Base-by-base conservation (phyloP, 2,888 invertebrate species). In the Pristionchus mayeri region DNA sequence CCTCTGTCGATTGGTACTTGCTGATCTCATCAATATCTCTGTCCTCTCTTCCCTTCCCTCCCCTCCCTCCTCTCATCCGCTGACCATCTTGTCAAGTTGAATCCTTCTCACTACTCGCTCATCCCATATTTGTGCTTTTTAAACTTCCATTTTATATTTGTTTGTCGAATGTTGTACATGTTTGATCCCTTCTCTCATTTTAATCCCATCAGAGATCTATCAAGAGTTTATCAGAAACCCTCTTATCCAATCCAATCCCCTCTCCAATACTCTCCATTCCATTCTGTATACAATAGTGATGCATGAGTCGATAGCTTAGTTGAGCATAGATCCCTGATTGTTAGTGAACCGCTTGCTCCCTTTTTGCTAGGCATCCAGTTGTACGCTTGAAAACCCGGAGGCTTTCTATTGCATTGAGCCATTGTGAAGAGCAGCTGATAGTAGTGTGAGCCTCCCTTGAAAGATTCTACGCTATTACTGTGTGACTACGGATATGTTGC, bases 381-480 rank as follows among this genome's bases (percentile, higher is more conserved):
- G n/a, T 18, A 21, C n/a, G n/a, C n/a, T 18, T 40, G 24, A 40
- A 24, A 71, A 40, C 24, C 71, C 40, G 13, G 7, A 18, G 9
- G 44, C 71, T 71, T 71, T 71, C 71, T 21, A 40, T 24, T 4
- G 71, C n/a, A 16, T 44, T 11, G n/a, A 44, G 71, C 71, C 44
- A 71, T 71, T 71, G 40, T 40, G 24, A 44, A 40, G 24, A 34
- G 7, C 37, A 37, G 37, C 24, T 71, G 40, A 34, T n/a, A 24
- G 6, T 24, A 71, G 21, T 71, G 40, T 44, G 6, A 6, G 7
- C 44, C 44, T 40, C 40, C 37, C 11, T 21, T 37, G 30, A 71
- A 71, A 71, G 71, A 71, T 71, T 71, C 71, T 71, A 71, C 71
- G 40, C 40, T 71, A 71, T 71, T 71, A 71, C 71, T 71, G 40